Conservation (phyloP, 1,140 invertebrate genomes). For the Teleogryllus occipitalis region DNA sequence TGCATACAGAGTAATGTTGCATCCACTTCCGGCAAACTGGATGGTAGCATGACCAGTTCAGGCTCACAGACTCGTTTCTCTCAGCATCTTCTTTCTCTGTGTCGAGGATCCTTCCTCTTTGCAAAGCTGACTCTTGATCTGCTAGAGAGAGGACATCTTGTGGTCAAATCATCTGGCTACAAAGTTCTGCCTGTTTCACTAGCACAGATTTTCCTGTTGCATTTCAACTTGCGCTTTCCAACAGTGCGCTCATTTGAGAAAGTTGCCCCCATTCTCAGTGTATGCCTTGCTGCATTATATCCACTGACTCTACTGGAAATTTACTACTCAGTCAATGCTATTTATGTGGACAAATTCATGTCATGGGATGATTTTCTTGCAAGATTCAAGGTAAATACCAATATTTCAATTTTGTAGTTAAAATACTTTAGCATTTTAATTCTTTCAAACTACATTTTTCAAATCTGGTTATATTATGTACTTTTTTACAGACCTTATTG, state of each 20-base stretch:
- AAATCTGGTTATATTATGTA: neutral
- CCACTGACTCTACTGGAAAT: conserved; percentile 86
- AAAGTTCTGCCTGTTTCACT: conserved; percentile 84
- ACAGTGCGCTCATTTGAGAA: conserved; percentile 84
- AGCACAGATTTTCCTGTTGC: conserved; percentile 84
- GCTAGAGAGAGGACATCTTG: conserved; percentile 84
- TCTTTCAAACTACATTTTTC: neutral
- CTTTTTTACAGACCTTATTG: conserved; percentile 48
- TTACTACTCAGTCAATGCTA: conserved; percentile 85
- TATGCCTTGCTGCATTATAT: conserved; percentile 82
- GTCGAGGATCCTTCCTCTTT: conserved; percentile 85
- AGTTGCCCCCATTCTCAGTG: conserved; percentile 73
- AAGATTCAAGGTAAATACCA: conserved; percentile 56
- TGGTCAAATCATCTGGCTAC: conserved; percentile 86
- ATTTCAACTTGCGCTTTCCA: conserved; percentile 89
- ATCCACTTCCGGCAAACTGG: conserved; percentile 55
- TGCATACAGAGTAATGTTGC: conserved; percentile 79
- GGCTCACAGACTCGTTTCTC: conserved; percentile 57
- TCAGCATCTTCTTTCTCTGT: conserved; percentile 70
- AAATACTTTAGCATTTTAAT: neutral
- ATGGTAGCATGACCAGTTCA: conserved; percentile 31
- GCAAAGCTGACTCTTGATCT: conserved; percentile 88
- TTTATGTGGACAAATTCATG: conserved; percentile 63
- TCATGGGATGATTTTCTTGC: conserved; percentile 86
- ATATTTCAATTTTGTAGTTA: neutral